Percentiles rank a stretch among this genome's conserved stretches.
These are phyloP conservation scores for Rhea pennata DNA, from an alignment of 2,113 vertebrate species.

Conservation along the genomic window DNA sequence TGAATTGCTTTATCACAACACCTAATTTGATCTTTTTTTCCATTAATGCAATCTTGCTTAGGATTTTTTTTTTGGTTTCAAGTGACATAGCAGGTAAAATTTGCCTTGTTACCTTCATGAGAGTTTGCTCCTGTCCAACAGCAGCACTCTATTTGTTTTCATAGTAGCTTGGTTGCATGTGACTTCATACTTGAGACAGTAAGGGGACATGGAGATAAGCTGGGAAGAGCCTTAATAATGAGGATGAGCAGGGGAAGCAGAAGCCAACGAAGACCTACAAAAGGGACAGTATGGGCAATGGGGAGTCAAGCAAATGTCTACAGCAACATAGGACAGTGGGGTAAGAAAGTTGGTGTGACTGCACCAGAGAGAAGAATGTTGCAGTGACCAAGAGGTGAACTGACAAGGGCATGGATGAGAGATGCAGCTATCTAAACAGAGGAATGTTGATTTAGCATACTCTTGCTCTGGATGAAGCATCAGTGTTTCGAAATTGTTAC, in stretches of 20 bases:
- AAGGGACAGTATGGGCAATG: fast-evolving
- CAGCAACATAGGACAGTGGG: not conserved
- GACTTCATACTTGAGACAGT: fast-evolving
- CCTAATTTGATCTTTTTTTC: not conserved
- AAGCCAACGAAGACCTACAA: fast-evolving
- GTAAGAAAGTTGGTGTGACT: not conserved
- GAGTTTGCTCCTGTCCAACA: not conserved
- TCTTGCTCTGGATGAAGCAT: not conserved
- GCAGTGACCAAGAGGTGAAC: not conserved
- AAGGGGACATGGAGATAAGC: not conserved
- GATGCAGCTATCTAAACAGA: not conserved
- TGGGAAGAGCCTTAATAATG: not conserved
- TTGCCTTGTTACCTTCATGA: not conserved
- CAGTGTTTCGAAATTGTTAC: not conserved
- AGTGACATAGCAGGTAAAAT: not conserved
- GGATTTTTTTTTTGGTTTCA: not conserved
- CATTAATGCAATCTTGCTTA: not conserved
- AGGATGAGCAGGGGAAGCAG: not conserved
- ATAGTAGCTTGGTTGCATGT: fast-evolving
- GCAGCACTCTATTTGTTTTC: not conserved
- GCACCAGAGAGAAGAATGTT: fast-evolving
- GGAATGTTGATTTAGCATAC: not conserved
- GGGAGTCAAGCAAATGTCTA: not conserved
- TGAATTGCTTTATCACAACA: not conserved
- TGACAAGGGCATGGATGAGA: not conserved